Base-by-base conservation (phyloP, 2,888 invertebrate species). In the Calameuta filiformis region DNA sequence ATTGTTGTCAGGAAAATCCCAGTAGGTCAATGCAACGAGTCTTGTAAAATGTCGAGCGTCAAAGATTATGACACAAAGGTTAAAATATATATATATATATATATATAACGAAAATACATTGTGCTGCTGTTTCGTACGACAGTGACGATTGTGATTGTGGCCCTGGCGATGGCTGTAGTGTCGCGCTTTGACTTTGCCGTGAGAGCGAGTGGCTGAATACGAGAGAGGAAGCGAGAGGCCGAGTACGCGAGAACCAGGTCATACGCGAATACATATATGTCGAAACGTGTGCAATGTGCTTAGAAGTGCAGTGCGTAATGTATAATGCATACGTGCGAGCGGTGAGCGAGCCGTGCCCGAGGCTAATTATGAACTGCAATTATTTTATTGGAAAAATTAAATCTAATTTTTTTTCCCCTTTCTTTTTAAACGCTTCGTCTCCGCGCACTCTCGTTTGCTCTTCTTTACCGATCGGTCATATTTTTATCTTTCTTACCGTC, bases 21-120 rank as follows among this genome's bases (percentile, higher is more conserved):
- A 86, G 86, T 88, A 84, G 87, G 88, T 89, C 89, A 89, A 88
- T 89, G 89, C 89, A 88, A 89, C 88, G 87, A 89, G 89, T 88
- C 87, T 83, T 81, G 82, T 75, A 85, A 85, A 84, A 83, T 84
- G 83, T 79, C 81, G 81, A 82, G 79, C 80, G 77, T 69, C 78
- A 69, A 84, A 78, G 82, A 84, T 84, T 84, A 85, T 82, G 82
- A 83, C 80, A 75, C 84, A 86, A 88, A 87, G 83, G 83, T 86
- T 85, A 83, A 85, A 81, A 85, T 84, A 85, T 35, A 12, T 35
- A 35, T 80, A 81, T 35, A 35, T 80, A 81, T 77, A 68, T 69
- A 40, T 80, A 81, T 77, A 69, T 69, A 40, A 80, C 76, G 71
- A 12, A 4, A 12, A 56, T 56, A 56, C 23, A 9, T 56, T 23